phyloP scores from a whole-genome alignment of 1,140 invertebrate genomes.

The Linepithema humile region DNA sequence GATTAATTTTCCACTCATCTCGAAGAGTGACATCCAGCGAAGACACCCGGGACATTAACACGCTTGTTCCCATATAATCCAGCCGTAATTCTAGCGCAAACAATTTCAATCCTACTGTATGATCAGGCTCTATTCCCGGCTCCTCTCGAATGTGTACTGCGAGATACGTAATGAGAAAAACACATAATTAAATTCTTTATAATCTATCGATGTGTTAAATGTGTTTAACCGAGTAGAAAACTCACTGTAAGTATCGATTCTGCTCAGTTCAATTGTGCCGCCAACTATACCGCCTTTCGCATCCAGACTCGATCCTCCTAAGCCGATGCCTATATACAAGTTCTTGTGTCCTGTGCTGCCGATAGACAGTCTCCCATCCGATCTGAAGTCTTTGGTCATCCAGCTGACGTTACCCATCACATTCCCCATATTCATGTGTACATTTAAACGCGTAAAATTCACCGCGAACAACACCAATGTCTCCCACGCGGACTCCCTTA shows the following conservation, averaged over 20 bases:
- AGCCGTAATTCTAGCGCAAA: constrained; percentile 94
- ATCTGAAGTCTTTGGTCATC: constrained; percentile 95
- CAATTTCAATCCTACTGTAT: constrained; percentile 93
- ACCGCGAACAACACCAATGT: constrained; percentile 97
- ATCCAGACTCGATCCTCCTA: constrained; percentile 96
- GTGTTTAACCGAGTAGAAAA: constrained; percentile 53
- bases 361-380: constrained; percentile 95
- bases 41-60: constrained; percentile 95
- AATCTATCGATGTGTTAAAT: constrained; percentile 6
- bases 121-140: constrained; percentile 94
- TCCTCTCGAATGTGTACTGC: constrained; percentile 95
- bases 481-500: constrained; percentile 92
- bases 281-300: constrained; percentile 98
- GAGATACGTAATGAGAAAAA: not conserved
- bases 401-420: constrained; percentile 99
- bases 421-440: constrained; percentile 99
- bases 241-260: constrained; percentile 94
- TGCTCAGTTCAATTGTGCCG: constrained; percentile 95
- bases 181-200: not conserved
- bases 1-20: constrained; percentile 92
- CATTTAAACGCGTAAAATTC: constrained; percentile 97
- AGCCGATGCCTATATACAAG: constrained; percentile 94
- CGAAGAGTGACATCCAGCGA: constrained; percentile 91
- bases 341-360: constrained; percentile 97
- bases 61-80: constrained; percentile 98